Conservation (phyloP, 2,113 vertebrate genomes). For the Campylomormyrus numenius region DNA sequence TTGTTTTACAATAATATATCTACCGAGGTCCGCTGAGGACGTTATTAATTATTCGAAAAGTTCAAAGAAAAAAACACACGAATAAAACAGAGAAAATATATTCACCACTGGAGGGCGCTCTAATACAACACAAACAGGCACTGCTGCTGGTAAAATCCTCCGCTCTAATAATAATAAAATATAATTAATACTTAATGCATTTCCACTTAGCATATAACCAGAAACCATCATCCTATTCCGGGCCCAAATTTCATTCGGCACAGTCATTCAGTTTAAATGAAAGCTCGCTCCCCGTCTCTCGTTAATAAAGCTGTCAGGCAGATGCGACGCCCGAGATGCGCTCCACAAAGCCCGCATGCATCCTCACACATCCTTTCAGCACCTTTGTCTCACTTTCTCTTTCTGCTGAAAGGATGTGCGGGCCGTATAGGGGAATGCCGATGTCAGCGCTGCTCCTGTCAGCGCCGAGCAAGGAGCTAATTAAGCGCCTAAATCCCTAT, state of each 20-base stretch:
- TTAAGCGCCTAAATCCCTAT: neutral
- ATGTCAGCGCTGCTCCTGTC: neutral
- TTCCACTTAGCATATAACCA: constrained; percentile 49
- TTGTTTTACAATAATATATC: neutral
- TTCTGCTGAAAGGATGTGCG: neutral
- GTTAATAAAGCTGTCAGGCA: constrained; percentile 61
- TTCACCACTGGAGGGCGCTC: constrained; percentile 49
- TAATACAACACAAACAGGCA: constrained; percentile 29
- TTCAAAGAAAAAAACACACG: neutral
- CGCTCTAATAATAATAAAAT: constrained; percentile 41
- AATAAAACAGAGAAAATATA: neutral
- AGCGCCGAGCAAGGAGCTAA: neutral
- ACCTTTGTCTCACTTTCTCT: neutral
- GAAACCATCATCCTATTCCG: constrained; percentile 42
- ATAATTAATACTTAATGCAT: constrained; percentile 58
- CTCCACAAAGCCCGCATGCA: neutral
- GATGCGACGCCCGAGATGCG: constrained; percentile 30
- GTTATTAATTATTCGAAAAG: neutral
- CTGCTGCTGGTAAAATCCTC: neutral
- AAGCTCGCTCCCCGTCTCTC: constrained; percentile 49
- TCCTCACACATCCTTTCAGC: neutral
- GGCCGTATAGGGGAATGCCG: neutral
- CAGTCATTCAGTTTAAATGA: constrained; percentile 37
- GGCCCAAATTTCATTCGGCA: constrained; percentile 53
- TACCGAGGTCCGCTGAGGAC: neutral